Base-by-base conservation (phyloP, 30 jellyfish, hydroid and myxozoan genomes). In the Aurelia sp. region DNA sequence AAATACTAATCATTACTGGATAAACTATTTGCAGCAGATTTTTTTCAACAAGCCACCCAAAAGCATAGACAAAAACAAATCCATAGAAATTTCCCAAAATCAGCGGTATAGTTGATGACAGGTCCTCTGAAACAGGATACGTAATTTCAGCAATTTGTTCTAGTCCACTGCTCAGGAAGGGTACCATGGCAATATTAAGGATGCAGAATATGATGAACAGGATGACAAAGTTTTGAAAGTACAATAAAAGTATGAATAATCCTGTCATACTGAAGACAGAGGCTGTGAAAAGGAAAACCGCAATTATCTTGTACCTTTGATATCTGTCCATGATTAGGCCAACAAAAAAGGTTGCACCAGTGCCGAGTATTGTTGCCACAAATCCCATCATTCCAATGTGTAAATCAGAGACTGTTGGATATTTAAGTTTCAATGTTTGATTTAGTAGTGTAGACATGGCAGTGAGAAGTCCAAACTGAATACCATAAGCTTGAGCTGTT, bases 351-450 rank as follows among this genome's bases (percentile, higher is more conserved):
- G 90, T 78, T 17, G 90, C 84, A 20, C 67, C 72, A 1, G 92
- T 68, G 20, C 96, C 98, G 21, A 55, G 51, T 1, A 88, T 8
- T 38, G 91, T 75, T 22, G 90, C 88, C 6, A 61, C 62, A 52
- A 93, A 86, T 8, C 98, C 98, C 91, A 93, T 81, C 92, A 96
- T 84, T 10, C 98, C 98, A 93, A 93, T 84, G 27, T n/a, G 55
- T 11, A 72, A 61, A 12, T 82, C 88, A 2, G 90, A 67, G 5
- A 69, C 88, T 20, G 22, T 27, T 2, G 85, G 63, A 61, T 65
- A 87, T 4, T 76, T 72, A 61, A 63, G 20, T 70, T 74, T 81
- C 7, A 88, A 70, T 21, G 87, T 48, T 57, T 86, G 97, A 50
- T 68, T 66, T 10, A 86, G 78, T 19, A 81, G 21, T 16, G 95